Base-by-base conservation (phyloP, 2,113 vertebrate species). In the Ammospiza caudacuta region DNA sequence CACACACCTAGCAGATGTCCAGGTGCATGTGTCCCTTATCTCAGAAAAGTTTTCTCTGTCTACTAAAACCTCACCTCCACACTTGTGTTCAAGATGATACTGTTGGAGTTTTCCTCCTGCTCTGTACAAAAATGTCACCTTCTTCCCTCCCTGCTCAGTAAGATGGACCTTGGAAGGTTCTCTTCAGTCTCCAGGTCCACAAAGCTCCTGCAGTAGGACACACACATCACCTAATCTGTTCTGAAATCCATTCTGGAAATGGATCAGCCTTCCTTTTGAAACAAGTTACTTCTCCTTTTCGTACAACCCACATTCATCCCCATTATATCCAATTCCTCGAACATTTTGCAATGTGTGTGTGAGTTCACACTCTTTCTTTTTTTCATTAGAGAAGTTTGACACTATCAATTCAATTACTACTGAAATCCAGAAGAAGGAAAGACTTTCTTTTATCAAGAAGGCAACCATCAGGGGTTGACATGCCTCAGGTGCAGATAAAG, bases 51-150 rank as follows among this genome's bases (percentile, higher is more conserved):
- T 58, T 89, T 54, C 39, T 44, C 33, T 73, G 17, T 29, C 29
- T 55, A 0, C 15, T 46, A 16, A 17, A 0, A 0, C 8, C 47
- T 62, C 47, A 74, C 16, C 19, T 70, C 9, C 35, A 55, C 2
- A 1, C 18, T 1, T 72, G 14, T 16, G 18, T 59, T 63, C 13
- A 51, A 29, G 19, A 27, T 41, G 28, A 1, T 46, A 0, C 22
- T 62, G 5, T 0, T 64, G 41, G 73, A 43, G 28, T 31, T 49
- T 39, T 74, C 35, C 51, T 79, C 8, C 31, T 77, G 11, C 13
- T 69, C 46, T 59, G 13, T 49, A 72, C 13, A 6, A 85, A 46
- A 14, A 28, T 17, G 25, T n/a, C 17, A 52, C 31, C 18, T 67
- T 35, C 12, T 59, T 66, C 20, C 23, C 25, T 62, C 13, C 15